These are phyloP conservation scores for Hiodon tergisus DNA, from an alignment of 2,113 vertebrate genomes.

Conservation along the genomic window DNA sequence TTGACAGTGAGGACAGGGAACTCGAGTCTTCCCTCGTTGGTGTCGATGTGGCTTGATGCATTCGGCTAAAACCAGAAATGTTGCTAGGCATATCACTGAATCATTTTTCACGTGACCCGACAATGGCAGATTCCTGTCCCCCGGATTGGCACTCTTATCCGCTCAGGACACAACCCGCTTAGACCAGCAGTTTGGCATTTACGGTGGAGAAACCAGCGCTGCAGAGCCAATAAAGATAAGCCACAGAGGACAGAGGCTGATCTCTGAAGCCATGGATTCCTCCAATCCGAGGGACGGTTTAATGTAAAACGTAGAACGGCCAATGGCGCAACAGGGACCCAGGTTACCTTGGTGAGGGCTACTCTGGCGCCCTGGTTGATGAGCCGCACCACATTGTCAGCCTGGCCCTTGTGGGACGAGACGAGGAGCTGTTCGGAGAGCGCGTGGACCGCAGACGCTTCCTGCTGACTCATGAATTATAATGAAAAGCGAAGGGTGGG, in stretches of 20 bases:
- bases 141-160: too few relatives aligned
- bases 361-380: conserved; percentile 98
- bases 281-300: background rate
- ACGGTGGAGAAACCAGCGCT: too few relatives aligned
- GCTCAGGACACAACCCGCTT: too few relatives aligned
- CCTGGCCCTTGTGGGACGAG: conserved; percentile 94
- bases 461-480: conserved; percentile 98
- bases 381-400: conserved; percentile 96
- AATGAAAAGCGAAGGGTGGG: conserved; percentile 48
- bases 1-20: background rate
- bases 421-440: conserved; percentile 96
- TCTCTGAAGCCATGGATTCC: background rate
- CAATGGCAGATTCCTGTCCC: too few relatives aligned
- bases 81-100: too few relatives aligned
- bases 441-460: conserved; percentile 77
- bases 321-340: background rate
- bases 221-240: too few relatives aligned
- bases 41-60: too few relatives aligned
- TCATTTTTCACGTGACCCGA: too few relatives aligned
- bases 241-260: background rate
- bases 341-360: conserved; percentile 93
- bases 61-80: too few relatives aligned
- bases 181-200: too few relatives aligned
- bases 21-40: background rate
- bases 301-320: background rate